A percentile compares a stretch with the other conserved stretches of the same genome.
phyloP scores from a whole-genome alignment of 2,888 invertebrate genomes.

The Hydrotaea cyrtoneurina region DNA sequence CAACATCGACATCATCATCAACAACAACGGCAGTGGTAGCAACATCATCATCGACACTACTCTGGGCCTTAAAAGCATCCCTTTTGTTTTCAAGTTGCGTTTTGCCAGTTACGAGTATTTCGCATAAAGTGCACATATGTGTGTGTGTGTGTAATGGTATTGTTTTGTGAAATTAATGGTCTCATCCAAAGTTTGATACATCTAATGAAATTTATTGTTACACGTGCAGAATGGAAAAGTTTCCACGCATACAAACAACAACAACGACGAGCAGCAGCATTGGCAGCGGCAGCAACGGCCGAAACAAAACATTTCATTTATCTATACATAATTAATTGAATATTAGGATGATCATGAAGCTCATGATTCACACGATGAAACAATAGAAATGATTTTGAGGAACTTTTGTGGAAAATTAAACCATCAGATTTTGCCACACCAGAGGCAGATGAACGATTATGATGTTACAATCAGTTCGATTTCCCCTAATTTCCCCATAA shows the following conservation, averaged over 20 bases:
- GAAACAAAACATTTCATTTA: background rate
- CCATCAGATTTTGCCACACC: no score
- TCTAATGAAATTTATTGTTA: constrained; percentile 42
- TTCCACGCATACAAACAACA: background rate
- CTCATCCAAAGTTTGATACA: constrained; percentile 9
- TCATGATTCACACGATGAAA: background rate
- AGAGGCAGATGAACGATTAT: no score
- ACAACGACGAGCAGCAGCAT: background rate
- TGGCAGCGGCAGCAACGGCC: background rate
- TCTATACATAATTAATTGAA: constrained; percentile 26
- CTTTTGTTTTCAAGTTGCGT: constrained; percentile 25
- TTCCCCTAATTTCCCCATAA: no score
- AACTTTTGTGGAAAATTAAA: no score
- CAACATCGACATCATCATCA: background rate
- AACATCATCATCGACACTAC: background rate
- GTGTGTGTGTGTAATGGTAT: background rate
- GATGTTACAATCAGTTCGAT: no score
- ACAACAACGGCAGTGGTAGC: background rate
- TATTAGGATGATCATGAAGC: constrained; percentile 15
- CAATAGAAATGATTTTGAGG: background rate
- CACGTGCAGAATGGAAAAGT: constrained; percentile 17
- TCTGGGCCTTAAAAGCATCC: constrained; percentile 19
- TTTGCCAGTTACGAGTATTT: background rate
- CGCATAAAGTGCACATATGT: background rate
- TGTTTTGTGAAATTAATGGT: constrained; percentile 36